phyloP scores from a whole-genome alignment of 1,140 invertebrate genomes.

The Ladona fulva region DNA sequence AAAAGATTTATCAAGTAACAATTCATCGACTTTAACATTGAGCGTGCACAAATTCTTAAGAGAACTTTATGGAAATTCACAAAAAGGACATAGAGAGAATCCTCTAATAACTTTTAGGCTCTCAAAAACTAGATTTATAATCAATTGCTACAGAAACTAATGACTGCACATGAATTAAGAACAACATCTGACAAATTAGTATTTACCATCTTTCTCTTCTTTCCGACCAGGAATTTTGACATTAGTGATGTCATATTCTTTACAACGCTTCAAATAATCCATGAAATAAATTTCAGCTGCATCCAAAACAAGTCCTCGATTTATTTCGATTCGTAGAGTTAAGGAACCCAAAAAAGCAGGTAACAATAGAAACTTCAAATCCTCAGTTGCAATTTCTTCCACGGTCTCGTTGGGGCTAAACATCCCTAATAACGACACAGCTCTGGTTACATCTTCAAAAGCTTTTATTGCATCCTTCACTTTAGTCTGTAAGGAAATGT shows the following conservation, averaged over 20 bases:
- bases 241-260: constrained; percentile 50
- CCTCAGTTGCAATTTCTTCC: constrained; percentile 76
- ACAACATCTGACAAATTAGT: background rate
- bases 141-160: no score
- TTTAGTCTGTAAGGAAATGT: background rate
- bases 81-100: no score
- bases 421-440: constrained; percentile 67
- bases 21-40: no score
- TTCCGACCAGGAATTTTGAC: background rate
- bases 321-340: constrained; percentile 52
- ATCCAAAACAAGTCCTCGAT: constrained; percentile 54
- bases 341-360: constrained; percentile 74
- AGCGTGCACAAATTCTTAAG: no score
- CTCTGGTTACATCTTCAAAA: constrained; percentile 65
- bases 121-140: no score
- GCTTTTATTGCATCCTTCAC: constrained; percentile 57
- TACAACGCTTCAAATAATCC: constrained; percentile 71
- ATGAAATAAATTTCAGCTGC: constrained; percentile 73
- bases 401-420: constrained; percentile 83
- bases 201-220: background rate
- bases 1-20: no score
- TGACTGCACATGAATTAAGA: no score
- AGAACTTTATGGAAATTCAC: no score
- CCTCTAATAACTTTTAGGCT: no score
- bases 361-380: constrained; percentile 74